A percentile compares a stretch with the other conserved stretches of the same genome.
phyloP scores from a whole-genome alignment of 2,797 vertebrate species.

The Lepilemur ruficaudatus region DNA sequence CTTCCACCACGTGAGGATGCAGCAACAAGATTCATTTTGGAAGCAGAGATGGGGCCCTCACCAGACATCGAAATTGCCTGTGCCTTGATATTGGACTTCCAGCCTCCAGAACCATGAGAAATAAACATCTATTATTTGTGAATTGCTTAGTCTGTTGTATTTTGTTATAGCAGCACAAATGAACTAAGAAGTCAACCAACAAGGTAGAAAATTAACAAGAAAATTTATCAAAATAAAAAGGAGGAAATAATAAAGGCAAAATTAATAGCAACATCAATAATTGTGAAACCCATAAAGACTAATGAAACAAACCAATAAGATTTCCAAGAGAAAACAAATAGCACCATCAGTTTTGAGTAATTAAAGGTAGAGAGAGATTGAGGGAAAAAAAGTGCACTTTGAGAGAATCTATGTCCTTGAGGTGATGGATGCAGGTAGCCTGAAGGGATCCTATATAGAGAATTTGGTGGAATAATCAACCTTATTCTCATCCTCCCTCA shows the following conservation, averaged over 20 bases:
- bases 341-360: background rate
- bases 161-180: background rate
- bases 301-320: background rate
- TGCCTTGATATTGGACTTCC: background rate
- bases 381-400: background rate
- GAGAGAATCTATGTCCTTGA: background rate
- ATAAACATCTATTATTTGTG: background rate
- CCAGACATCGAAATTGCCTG: background rate
- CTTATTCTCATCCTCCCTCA: background rate
- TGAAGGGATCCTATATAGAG: background rate
- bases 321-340: background rate
- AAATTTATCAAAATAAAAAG: background rate
- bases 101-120: background rate
- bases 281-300: background rate
- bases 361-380: background rate
- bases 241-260: background rate
- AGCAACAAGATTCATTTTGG: background rate
- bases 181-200: background rate
- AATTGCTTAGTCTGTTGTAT: background rate
- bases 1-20: background rate
- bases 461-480: background rate
- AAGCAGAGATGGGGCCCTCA: background rate
- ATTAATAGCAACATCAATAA: background rate
- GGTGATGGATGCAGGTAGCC: background rate
- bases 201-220: background rate